Evolutionary conservation across 1,140 invertebrate genomes (phyloP), one percentile per base, ranked within the genome.

Genomic region (Drosophila bifasciata): DNA sequence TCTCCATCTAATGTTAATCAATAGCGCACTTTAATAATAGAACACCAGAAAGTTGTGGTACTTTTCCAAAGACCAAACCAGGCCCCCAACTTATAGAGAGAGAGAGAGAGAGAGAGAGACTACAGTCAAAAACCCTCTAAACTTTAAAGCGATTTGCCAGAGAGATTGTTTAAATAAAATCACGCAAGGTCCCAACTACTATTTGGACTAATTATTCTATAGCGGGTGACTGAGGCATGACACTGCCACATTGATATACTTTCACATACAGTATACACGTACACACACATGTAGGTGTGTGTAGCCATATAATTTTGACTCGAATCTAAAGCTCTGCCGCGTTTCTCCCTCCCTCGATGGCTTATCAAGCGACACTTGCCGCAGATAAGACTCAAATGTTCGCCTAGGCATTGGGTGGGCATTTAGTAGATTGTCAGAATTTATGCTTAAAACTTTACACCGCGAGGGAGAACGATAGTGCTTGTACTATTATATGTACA

Each of bases 1-100:
- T 49, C 9, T 17, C 13, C 16, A 55, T 4, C 41, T 25, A 8
- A 43, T 77, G 80, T 66, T 80, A 76, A 85, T 85, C 59, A 45
- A 53, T 55, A 36, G 44, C 63, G 36, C 46, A 28, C 40, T 53
- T 52, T 59, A 61, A 66, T 66, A 80, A 66, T 67, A 74, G 76
- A 85, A 76, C 48, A 56, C 43, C 49, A 61, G 16, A 36, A 62
- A 59, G 51, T 17, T 36, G 55, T 23, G 23, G 69, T 72, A 72
- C 21, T 72, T 62, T 72, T 72, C 69, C 69, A 21, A 69, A 56
- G 63, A 43, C 32, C 49, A 44, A 39, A 69, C 55, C 62, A 32
- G 56, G 63, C 63, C 66, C 66, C 66, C 32, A 40, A 36, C n/a
- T 13, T 8, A 19, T n/a, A 50, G 25, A 50, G 25, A 15, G 41